Base-by-base conservation (phyloP, 35 echinoderm and acorn worm species). In the Apostichopus californicus region DNA sequence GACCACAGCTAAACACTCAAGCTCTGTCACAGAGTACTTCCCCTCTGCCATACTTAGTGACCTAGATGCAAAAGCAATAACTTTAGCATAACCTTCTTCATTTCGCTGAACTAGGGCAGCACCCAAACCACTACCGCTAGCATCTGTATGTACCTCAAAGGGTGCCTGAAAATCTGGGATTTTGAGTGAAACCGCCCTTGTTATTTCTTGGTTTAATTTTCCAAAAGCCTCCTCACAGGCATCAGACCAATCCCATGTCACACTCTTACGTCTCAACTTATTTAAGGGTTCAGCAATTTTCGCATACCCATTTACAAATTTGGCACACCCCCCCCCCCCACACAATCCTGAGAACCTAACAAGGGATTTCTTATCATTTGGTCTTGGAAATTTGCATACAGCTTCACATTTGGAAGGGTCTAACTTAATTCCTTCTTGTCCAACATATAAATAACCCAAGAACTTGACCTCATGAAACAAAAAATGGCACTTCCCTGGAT, bases 141-240 rank as follows among this genome's bases (percentile, higher is more conserved):
- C 93, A 77, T 94, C 93, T 71, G 88, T 91, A 5, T 94, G 56
- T 0, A 94, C 55, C 2, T 78, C 77, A 78, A 78, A 85, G 24
- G 81, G 81, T 85, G 6, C 55, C 18, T 85, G 10, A 85, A 85
- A 56, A 85, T 85, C 18, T 6, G 81, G 81, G 10, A 85, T 34
- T 6, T 1, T 56, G 6, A 85, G 55, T 53, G 18, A 8, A 53
- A 56, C 55, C 0, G 81, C 10, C 23, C 18, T 7, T 24, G 81
- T 9, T 8, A 56, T 85, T 34, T 34, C 81, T 8, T 9, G 8
- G 1, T 85, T 85, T 0, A 85, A 34, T 56, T 85, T 34, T 56
- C 6, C 24, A 56, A 85, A 85, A 8, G 81, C 81, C 23, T 85
- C 81, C 23, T 56, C 81, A 85, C 81, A 85, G 5, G 6, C 25